A percentile compares a stretch with the other conserved stretches of the same genome.
Conservation (phyloP, 2,888 invertebrate species). For the Protodeltote pygarga region DNA sequence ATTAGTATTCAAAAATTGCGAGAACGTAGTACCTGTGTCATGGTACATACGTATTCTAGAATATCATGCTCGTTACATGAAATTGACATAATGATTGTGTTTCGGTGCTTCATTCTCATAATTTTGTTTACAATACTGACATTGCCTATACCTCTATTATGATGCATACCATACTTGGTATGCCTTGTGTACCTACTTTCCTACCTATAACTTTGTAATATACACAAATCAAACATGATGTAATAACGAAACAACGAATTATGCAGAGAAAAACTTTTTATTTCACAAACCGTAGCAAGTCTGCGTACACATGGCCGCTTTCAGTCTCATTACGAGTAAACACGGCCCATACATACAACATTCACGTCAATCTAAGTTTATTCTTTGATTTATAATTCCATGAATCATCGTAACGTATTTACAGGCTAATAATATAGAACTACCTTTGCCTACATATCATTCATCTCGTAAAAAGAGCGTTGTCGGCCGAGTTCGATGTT, state of each 20-base stretch:
- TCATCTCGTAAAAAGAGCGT: constrained; percentile 42
- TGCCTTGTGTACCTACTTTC: no score
- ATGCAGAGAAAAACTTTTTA: constrained; percentile 17
- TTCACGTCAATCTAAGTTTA: constrained; percentile 31
- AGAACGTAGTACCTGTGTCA: no score
- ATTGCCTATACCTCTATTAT: no score
- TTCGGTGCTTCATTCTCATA: no score
- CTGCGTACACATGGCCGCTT: constrained; percentile 24
- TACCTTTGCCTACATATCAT: constrained; percentile 36
- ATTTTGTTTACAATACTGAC: no score
- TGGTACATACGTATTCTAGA: no score
- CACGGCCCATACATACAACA: constrained; percentile 15
- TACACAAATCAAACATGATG: no score
- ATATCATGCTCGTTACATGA: no score
- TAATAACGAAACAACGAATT: background rate
- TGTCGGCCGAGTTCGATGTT: constrained; percentile 42
- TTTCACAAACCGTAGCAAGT: constrained; percentile 7
- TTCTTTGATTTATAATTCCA: constrained; percentile 41
- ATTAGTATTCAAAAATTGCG: no score
- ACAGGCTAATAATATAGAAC: constrained; percentile 33
- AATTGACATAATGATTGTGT: no score
- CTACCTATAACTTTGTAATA: no score
- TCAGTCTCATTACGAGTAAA: constrained; percentile 27
- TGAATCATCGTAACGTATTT: constrained; percentile 36
- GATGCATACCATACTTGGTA: no score